Conservation (phyloP, 2,797 vertebrate genomes). For the Notamacropus eugenii region DNA sequence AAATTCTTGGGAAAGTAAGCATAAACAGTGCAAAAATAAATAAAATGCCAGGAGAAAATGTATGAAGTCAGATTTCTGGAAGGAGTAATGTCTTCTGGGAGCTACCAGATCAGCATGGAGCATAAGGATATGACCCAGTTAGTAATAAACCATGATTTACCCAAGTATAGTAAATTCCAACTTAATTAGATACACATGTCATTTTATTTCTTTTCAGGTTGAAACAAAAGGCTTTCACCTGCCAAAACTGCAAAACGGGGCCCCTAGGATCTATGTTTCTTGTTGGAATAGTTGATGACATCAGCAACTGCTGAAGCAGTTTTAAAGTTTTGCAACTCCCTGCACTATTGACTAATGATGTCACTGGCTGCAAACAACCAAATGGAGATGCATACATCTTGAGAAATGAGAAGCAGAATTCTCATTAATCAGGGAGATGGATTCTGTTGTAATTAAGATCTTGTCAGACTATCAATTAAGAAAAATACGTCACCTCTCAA, state of each 20-base stretch:
- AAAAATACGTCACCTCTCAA: not conserved
- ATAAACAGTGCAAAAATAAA: not conserved
- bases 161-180: not conserved
- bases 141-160: not conserved
- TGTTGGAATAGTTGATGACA: not conserved
- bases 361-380: not conserved
- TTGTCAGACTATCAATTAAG: not conserved
- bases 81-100: not conserved
- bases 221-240: slow-evolving; percentile 11
- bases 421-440: not conserved
- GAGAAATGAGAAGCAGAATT: not conserved
- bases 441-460: not conserved
- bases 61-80: not conserved
- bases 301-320: slow-evolving; percentile 5
- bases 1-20: not conserved
- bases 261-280: not conserved
- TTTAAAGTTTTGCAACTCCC: not conserved
- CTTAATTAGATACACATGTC: not conserved
- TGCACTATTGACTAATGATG: not conserved
- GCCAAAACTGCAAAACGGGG: not conserved
- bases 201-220: not conserved
- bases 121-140: not conserved
- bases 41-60: not conserved
- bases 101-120: not conserved
- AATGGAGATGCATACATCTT: not conserved